Base-by-base conservation (phyloP, 2,888 invertebrate species). In the Diaprepes abbreviatus region DNA sequence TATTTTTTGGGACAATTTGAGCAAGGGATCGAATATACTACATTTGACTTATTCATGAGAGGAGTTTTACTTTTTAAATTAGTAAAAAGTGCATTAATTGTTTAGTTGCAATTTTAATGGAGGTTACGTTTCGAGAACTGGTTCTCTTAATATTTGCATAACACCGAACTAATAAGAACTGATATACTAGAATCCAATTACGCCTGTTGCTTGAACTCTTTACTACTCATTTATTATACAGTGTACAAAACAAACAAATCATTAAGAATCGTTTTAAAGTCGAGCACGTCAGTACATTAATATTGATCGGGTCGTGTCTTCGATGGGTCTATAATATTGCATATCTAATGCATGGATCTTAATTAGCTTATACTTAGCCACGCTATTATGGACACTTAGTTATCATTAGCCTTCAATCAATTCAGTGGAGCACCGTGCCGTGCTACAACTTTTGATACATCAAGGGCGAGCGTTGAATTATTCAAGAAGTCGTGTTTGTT, bases 311-410 rank as follows among this genome's bases (percentile, higher is more conserved):
- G 75, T 72, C 73, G 74, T 72, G 76, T 74, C 75, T 75, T 73
- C 74, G 67, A 73, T 68, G 66, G 67, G 70, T 66, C 69, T 72
- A 68, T 63, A 73, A 73, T 71, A 75, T 62, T 75, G 78, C 77
- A 76, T 82, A 82, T 82, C 81, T 79, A 77, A 76, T 78, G 78
- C 76, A 77, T 79, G 79, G 79, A 82, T 82, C 81, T 81, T 80
- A 82, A 82, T 81, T 81, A 81, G 79, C 74, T 75, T 76, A 79
- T 80, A 78, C 79, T 79, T 79, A 77, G 74, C 75, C 74, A 75
- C 76, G 77, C 78, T 78, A 78, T 81, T 79, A 79, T 76, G 75
- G 78, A 73, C 79, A 80, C 79, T 80, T 79, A 78, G 81, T 81
- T 80, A 82, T 80, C 80, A 78, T 80, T 79, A 79, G 74, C 73